Evolutionary conservation across 1,140 invertebrate genomes (phyloP).

Genomic region (Oreohelix idahoensis): DNA sequence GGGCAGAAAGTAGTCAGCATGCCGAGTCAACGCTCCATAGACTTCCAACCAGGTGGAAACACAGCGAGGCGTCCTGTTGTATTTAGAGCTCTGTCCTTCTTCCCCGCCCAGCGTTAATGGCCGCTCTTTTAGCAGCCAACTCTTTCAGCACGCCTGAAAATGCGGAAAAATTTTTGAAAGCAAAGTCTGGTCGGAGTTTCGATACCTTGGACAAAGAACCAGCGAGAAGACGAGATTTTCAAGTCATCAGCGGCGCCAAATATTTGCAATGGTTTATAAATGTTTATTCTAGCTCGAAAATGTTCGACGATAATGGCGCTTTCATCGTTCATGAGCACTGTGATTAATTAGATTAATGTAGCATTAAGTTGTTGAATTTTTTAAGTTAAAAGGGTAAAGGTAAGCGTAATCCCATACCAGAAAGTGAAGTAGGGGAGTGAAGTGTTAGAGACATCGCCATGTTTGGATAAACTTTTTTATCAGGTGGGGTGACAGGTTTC

Average conservation of each 20-base stretch:
- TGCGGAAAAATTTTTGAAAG: slow-evolving; percentile 37
- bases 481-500: too few relatives aligned
- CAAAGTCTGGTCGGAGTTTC: slow-evolving; percentile 19
- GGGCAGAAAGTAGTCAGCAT: slow-evolving; percentile 7
- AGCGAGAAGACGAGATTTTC: neutral
- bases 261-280: slow-evolving; percentile 35
- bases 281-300: slow-evolving; percentile 35
- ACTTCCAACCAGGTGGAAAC: slow-evolving; percentile 22
- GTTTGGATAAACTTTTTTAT: too few relatives aligned
- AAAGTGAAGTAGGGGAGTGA: too few relatives aligned
- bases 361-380: slow-evolving; percentile 5
- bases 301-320: neutral
- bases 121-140: neutral
- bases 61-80: neutral
- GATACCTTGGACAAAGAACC: slow-evolving; percentile 7
- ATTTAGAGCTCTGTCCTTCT: neutral
- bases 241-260: slow-evolving; percentile 30
- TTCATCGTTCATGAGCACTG: neutral
- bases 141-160: slow-evolving; percentile 24
- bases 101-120: slow-evolving; percentile 11
- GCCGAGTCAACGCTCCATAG: neutral
- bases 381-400: too few relatives aligned
- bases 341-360: slow-evolving; percentile 35
- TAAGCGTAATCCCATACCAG: too few relatives aligned
- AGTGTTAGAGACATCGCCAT: too few relatives aligned